These are phyloP conservation scores for Zaprionus vittiger DNA, from an alignment of 1,140 invertebrate genomes.

Conservation along the genomic window DNA sequence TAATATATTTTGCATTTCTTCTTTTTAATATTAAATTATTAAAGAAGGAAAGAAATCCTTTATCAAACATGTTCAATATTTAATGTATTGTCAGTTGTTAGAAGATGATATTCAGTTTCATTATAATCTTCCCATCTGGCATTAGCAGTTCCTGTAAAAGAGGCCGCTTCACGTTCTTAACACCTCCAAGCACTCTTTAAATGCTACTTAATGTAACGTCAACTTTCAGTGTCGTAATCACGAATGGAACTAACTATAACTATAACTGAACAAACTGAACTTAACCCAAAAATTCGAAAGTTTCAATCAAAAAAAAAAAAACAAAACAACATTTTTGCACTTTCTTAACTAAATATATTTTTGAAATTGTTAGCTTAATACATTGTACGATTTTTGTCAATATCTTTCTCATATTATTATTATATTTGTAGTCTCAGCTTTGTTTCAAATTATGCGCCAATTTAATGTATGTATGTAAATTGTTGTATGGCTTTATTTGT, in stretches of 20 bases:
- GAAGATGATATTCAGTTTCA: neutral
- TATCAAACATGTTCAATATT: neutral
- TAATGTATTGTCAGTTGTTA: neutral
- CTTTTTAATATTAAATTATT: too few relatives aligned
- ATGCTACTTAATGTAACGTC: slow-evolving; percentile 26
- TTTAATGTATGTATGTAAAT: slow-evolving; percentile 78
- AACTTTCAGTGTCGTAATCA: slow-evolving; percentile 7
- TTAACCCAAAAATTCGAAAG: neutral
- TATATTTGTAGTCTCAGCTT: slow-evolving; percentile 73
- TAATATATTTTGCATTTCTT: too few relatives aligned
- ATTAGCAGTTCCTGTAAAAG: slow-evolving; percentile 14
- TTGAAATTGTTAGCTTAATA: slow-evolving; percentile 44
- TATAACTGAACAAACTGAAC: slow-evolving; percentile 2
- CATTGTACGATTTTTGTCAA: slow-evolving; percentile 45
- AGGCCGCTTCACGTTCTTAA: slow-evolving; percentile 18
- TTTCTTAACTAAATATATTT: slow-evolving; percentile 63
- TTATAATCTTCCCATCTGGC: neutral
- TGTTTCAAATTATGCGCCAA: slow-evolving; percentile 71
- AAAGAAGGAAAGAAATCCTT: neutral
- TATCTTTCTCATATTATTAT: slow-evolving; percentile 47
- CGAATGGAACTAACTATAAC: slow-evolving; percentile 2
- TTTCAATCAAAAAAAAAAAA: slow-evolving; percentile 26
- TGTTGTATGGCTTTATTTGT: slow-evolving; percentile 69
- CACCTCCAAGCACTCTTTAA: slow-evolving; percentile 8
- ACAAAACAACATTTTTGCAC: slow-evolving; percentile 65